Evolutionary conservation across 64 coral and sea anemone species (phyloP), one percentile per base, ranked within the genome.

Genomic region (Astreopora myriophthalma): DNA sequence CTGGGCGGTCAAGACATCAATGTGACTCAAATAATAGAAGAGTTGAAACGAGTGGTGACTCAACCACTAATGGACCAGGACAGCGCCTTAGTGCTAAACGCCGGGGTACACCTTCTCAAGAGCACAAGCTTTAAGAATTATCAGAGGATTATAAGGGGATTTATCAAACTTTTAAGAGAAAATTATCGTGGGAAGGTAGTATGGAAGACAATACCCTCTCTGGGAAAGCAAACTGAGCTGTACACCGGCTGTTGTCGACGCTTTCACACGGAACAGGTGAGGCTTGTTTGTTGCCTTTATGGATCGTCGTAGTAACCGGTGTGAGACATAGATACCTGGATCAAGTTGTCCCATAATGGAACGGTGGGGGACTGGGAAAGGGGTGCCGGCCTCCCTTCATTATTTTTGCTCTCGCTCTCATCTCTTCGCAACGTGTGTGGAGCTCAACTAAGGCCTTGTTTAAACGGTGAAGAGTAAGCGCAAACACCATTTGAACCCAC

Each of bases 241-340:
- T 96, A 93, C 26, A 85, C 42, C 12, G 95, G 95, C 4, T 96
- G 95, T 27, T 87, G 71, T 29, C 76, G 95, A 8, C 90, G 95
- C 13, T 96, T 96, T 60, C 95, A 96, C 46, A 96, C 95, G 1
- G 95, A 96, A 75, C 91, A 96, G 95, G 95, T 93, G 42, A n/a
- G 11, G 32, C 2, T 22, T 42, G 19, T 16, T 55, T 16, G 11
- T 55, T 55, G 8, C 17, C 8, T 16, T n/a, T n/a, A n/a, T n/a
- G n/a, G n/a, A n/a, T n/a, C n/a, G n/a, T n/a, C n/a, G n/a, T n/a
- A n/a, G n/a, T n/a, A n/a, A n/a, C n/a, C n/a, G n/a, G n/a, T n/a
- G n/a, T n/a, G n/a, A n/a, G n/a, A n/a, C n/a, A n/a, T n/a, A n/a
- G n/a, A n/a, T n/a, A n/a, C n/a, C n/a, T n/a, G n/a, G n/a, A n/a